Evolutionary conservation across 2,797 vertebrate species (phyloP).

Genomic region (Zalophus californianus): DNA sequence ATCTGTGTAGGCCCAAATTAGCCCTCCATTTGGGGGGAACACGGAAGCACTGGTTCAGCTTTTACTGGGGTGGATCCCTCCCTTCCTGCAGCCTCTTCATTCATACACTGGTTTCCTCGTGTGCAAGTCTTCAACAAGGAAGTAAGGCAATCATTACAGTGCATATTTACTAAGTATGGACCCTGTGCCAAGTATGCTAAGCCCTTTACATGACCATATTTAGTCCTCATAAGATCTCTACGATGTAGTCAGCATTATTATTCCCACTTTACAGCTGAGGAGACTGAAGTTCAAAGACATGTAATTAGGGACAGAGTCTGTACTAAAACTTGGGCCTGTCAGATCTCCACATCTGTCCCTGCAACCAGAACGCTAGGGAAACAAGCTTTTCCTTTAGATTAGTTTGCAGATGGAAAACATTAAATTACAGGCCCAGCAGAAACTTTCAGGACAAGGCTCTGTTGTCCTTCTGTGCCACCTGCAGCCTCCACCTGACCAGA

Average conservation of each 20-base stretch:
- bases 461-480: background rate
- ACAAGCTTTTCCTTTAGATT: background rate
- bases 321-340: background rate
- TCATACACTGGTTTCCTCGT: background rate
- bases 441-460: background rate
- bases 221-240: background rate
- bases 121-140: conserved; percentile 2
- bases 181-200: background rate
- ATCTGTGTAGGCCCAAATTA: background rate
- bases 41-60: background rate
- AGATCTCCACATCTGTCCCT: background rate
- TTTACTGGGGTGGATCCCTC: background rate
- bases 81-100: background rate
- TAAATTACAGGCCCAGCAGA: background rate
- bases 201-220: background rate
- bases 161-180: background rate
- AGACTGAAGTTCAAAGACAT: background rate
- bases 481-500: background rate
- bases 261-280: background rate
- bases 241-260: background rate
- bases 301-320: background rate
- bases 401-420: background rate
- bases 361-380: background rate
- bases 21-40: background rate
- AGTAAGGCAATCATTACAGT: background rate